phyloP scores from a whole-genome alignment of 2,113 vertebrate species.

The Oenanthe oenanthe region DNA sequence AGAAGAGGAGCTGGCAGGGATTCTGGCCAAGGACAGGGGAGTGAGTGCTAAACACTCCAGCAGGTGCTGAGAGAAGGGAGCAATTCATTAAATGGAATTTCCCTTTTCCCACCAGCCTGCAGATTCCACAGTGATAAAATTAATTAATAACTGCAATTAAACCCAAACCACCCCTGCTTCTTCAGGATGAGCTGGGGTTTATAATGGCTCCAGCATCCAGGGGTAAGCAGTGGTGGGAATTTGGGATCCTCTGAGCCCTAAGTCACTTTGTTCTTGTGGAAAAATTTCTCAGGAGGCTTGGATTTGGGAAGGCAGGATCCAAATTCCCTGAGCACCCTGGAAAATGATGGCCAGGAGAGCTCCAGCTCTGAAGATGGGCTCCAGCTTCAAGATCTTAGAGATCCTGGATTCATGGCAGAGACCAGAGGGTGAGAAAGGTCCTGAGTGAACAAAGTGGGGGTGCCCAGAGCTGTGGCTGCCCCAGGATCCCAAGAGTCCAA shows the following conservation, averaged over 20 bases:
- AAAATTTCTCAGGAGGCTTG: neutral
- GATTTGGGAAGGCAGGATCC: neutral
- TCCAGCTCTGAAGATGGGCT: neutral
- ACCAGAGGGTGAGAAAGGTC: neutral
- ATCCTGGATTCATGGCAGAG: neutral
- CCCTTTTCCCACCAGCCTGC: neutral
- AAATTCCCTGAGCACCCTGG: neutral
- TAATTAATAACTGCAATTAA: conserved; percentile 38
- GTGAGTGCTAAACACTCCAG: neutral
- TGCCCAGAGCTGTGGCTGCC: neutral
- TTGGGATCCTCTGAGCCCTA: neutral
- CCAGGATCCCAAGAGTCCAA: neutral
- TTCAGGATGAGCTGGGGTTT: neutral
- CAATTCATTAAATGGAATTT: neutral
- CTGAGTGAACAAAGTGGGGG: neutral
- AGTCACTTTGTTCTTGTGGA: neutral
- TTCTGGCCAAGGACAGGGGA: neutral
- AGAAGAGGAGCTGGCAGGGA: neutral
- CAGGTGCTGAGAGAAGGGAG: neutral
- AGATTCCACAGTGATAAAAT: conserved; percentile 13
- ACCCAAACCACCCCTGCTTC: neutral
- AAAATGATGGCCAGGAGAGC: neutral
- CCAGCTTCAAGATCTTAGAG: neutral
- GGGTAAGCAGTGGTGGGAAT: neutral
- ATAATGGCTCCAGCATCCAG: neutral